Evolutionary conservation across 2,113 vertebrate species (phyloP).

Genomic region (Erythrocercus mccallii): DNA sequence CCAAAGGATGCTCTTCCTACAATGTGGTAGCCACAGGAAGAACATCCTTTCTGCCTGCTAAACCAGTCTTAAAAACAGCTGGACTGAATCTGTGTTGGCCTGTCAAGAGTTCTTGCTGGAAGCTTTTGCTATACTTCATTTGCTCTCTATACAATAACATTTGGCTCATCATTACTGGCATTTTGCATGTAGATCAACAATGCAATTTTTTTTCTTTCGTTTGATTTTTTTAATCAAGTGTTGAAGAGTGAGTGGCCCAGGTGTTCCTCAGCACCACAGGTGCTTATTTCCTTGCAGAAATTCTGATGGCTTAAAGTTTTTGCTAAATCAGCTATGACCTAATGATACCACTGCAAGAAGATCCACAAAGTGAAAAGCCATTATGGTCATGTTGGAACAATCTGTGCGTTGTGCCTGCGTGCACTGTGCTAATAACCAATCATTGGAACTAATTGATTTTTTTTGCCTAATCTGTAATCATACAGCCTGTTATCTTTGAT

Average conservation of each 20-base stretch:
- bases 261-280: background rate
- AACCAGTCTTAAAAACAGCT: background rate
- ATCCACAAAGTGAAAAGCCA: background rate
- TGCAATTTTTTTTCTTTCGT: background rate
- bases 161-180: background rate
- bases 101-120: background rate
- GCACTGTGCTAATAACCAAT: background rate
- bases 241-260: background rate
- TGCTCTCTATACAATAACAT: background rate
- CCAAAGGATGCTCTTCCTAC: background rate
- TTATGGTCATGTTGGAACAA: background rate
- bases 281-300: background rate
- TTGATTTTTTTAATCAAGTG: background rate
- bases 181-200: background rate
- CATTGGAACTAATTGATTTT: background rate
- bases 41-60: background rate
- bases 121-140: background rate
- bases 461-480: background rate
- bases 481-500: background rate
- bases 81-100: background rate
- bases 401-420: rapidly evolving
- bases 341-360: background rate
- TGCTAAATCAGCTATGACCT: background rate
- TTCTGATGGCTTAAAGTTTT: background rate
- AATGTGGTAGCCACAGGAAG: background rate